Evolutionary conservation across 2,888 invertebrate species (phyloP), one percentile per base, ranked within the genome.

Genomic region (Fragum fragum): DNA sequence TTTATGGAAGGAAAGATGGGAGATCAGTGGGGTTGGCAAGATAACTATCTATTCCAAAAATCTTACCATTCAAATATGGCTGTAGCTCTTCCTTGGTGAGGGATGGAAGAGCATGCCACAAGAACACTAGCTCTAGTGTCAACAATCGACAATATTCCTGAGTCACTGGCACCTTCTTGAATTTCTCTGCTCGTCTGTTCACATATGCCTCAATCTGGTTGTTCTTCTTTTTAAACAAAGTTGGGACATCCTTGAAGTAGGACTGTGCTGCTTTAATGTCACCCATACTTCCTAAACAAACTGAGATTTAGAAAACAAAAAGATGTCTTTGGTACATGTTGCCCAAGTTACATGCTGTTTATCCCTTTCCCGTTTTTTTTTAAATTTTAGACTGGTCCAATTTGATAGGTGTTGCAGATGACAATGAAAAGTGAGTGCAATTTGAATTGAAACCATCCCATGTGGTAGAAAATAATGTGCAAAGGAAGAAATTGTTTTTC

Each of bases 71-170:
- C 11, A 93, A 85, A 78, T 91, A 91, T 9, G 88, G 91, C 71
- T 86, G 72, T 7, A 93, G 83, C 75, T 91, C 91, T 1, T 89
- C 88, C 16, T 79, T 73, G 2, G 89, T 90, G 76, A 92, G 91
- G 0, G 90, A 90, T 5, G 96, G 95, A 87, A 97, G 93, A 16
- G 96, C 96, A 90, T 96, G 96, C 96, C 97, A 97, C 66, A 97
- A 93, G 90, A 96, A 97, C 47, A 97, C 94, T 92, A 96, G 95
- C 93, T 97, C 97, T 89, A 96, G 96, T 26, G 96, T 95, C 69
- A 96, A 94, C 76, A 96, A 92, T 83, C 95, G 95, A 94, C 96
- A 96, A 91, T 95, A 91, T 72, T 94, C 92, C 82, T 91, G 90
- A 5, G 91, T 91, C 9, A 92, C 91, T 9, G 88, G 81, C n/a